Conservation (phyloP, 2,888 invertebrate species). For the Nemotelus pantherinus region DNA sequence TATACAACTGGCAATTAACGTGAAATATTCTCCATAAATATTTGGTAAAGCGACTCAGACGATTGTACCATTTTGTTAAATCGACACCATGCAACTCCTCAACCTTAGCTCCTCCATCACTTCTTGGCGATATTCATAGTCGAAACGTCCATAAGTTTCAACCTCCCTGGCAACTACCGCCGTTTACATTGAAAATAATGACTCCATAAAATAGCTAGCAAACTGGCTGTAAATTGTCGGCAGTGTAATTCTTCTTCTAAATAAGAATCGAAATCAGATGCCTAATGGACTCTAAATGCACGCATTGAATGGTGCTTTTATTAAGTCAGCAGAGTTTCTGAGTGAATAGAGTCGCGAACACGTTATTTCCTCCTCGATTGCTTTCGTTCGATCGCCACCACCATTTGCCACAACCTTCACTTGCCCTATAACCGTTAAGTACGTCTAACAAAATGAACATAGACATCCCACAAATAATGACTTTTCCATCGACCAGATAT, state of each 20-base stretch:
- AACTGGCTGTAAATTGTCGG: conserved; percentile 37
- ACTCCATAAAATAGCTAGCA: conserved; percentile 31
- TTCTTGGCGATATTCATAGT: too few relatives aligned
- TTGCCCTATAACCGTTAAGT: background rate
- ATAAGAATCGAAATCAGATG: conserved; percentile 31
- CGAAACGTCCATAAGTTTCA: background rate
- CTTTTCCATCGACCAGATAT: conserved; percentile 18
- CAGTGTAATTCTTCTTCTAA: conserved; percentile 9
- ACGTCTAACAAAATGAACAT: background rate
- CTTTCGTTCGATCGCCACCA: background rate
- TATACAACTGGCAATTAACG: conserved; percentile 5
- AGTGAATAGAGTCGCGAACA: conserved; percentile 15
- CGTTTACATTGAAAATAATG: conserved; percentile 28
- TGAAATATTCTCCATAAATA: conserved; percentile 27
- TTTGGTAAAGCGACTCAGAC: background rate
- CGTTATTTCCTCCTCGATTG: conserved; percentile 24
- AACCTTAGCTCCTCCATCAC: too few relatives aligned
- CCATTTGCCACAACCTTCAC: background rate
- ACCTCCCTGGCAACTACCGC: conserved; percentile 6
- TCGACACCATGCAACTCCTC: background rate
- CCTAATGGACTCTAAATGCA: conserved; percentile 39
- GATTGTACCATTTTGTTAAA: conserved; percentile 25
- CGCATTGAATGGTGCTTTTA: conserved; percentile 34
- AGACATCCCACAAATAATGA: conserved; percentile 18
- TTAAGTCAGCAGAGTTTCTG: conserved; percentile 30